Percentiles rank a stretch among this genome's conserved stretches.
Evolutionary conservation across 1,140 invertebrate genomes (phyloP).

Genomic region (Lasioglossum baleicum): DNA sequence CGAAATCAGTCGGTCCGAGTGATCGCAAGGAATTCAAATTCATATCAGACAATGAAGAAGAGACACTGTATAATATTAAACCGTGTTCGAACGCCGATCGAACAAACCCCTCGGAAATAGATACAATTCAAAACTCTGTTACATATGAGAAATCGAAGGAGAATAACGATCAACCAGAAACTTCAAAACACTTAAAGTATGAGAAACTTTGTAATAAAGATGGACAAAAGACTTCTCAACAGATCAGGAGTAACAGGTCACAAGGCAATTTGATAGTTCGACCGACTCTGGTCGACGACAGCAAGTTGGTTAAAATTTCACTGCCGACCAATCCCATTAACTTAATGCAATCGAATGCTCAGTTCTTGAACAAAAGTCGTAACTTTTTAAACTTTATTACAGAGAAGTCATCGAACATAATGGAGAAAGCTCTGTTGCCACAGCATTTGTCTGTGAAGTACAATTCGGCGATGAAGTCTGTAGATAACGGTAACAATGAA

Average conservation of each 20-base stretch:
- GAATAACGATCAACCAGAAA: background rate
- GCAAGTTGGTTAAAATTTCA: constrained; percentile 73
- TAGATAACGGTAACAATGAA: constrained; percentile 21
- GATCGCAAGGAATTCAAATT: background rate
- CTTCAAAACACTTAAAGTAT: background rate
- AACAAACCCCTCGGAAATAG: background rate
- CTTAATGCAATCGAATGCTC: constrained; percentile 73
- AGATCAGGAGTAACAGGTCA: background rate
- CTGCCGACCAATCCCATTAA: constrained; percentile 72
- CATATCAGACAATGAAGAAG: constrained; percentile 7
- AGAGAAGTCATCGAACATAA: constrained; percentile 77
- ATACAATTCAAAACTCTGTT: background rate
- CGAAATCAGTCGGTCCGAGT: background rate
- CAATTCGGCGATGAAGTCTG: constrained; percentile 52
- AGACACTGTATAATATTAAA: constrained; percentile 43
- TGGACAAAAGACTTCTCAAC: background rate
- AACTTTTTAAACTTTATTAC: constrained; percentile 77
- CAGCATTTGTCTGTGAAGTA: constrained; percentile 67
- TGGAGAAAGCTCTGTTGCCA: constrained; percentile 75
- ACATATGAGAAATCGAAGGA: background rate
- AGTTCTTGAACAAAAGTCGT: constrained; percentile 74
- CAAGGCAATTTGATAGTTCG: constrained; percentile 8
- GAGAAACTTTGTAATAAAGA: background rate
- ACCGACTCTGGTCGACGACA: constrained; percentile 68
- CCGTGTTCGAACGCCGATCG: background rate